Percentiles rank a stretch among this genome's conserved stretches.
Evolutionary conservation across 2,113 vertebrate genomes (phyloP).

Genomic region (Eptesicus fuscus): DNA sequence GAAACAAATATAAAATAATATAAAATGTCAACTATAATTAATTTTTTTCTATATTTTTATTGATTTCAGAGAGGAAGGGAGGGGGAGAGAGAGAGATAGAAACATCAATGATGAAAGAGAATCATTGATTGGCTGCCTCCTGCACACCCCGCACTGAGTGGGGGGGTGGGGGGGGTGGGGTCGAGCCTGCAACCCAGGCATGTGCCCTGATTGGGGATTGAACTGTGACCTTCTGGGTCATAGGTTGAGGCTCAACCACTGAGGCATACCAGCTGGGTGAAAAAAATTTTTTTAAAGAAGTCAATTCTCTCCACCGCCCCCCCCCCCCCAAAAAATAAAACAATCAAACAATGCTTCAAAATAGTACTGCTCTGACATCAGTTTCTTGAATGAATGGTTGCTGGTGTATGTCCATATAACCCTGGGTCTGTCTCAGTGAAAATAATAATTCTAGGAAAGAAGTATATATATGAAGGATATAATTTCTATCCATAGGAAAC

Average conservation of each 20-base stretch:
- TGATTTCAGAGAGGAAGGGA: too few species aligned
- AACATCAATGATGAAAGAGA: too few species aligned
- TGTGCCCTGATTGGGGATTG: too few species aligned
- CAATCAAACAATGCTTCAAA: neutral
- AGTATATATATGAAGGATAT: neutral
- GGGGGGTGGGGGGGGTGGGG: too few species aligned
- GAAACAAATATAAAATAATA: neutral
- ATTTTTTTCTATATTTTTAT: too few species aligned
- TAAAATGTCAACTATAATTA: neutral
- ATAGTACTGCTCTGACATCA: neutral
- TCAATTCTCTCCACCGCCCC: neutral
- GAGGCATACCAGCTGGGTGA: too few species aligned
- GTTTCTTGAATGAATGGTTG: slow-evolving; percentile 5
- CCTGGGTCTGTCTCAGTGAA: neutral
- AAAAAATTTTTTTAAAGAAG: neutral
- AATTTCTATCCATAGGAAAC: neutral
- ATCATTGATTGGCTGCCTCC: too few species aligned
- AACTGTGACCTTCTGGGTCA: too few species aligned
- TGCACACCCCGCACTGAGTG: too few species aligned
- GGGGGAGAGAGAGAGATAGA: too few species aligned
- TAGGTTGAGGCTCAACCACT: too few species aligned
- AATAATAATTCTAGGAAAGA: slow-evolving; percentile 28
- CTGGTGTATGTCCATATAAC: neutral
- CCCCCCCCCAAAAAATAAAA: neutral
- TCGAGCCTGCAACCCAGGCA: too few species aligned